Conservation (phyloP, 2,113 vertebrate species). For the Todiramphus saurophagus region DNA sequence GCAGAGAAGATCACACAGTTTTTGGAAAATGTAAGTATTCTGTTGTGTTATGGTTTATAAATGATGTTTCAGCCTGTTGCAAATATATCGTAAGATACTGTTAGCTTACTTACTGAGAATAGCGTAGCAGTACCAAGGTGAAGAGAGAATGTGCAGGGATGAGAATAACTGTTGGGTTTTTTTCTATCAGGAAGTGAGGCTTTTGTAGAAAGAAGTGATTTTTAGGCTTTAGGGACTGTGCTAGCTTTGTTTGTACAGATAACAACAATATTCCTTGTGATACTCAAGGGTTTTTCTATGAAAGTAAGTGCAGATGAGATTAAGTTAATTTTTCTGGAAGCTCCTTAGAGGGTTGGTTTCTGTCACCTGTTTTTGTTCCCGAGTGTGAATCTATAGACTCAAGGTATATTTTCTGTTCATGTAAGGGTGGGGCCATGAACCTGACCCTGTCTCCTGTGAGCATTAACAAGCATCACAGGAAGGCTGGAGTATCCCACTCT, state of each 20-base stretch:
- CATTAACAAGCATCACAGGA: not conserved
- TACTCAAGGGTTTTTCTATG: not conserved
- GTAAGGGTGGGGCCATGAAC: not conserved
- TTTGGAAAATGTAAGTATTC: conserved; percentile 87
- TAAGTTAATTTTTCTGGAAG: not conserved
- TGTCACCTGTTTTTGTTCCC: not conserved
- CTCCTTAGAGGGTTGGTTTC: not conserved
- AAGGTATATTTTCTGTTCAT: not conserved
- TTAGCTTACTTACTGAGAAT: not conserved
- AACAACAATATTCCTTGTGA: not conserved
- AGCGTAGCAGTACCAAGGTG: not conserved
- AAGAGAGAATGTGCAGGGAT: not conserved
- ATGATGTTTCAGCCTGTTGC: not conserved
- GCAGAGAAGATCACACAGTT: conserved; percentile 86
- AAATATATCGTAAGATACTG: not conserved
- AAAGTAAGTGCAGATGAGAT: not conserved
- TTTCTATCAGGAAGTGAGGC: not conserved
- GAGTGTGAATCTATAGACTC: not conserved
- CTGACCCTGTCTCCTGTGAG: not conserved
- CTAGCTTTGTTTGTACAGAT: not conserved
- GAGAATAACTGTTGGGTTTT: not conserved
- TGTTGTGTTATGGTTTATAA: not conserved
- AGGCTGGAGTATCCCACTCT: not conserved
- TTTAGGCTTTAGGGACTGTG: not conserved
- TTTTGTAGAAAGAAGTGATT: not conserved